phyloP scores from a whole-genome alignment of 2,888 invertebrate genomes.

The Deroplatys truncata region DNA sequence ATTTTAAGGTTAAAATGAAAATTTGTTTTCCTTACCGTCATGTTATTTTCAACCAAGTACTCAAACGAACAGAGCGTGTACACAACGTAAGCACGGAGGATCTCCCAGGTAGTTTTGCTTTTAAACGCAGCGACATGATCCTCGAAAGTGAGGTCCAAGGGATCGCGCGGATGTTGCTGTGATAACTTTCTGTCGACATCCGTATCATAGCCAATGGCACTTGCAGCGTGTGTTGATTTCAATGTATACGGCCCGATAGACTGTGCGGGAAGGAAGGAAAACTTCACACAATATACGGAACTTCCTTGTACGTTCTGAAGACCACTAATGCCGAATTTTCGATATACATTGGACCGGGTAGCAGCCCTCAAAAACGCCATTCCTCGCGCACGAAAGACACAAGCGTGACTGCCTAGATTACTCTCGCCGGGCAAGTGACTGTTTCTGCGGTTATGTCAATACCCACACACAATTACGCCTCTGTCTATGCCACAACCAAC shows the following conservation, averaged over 20 bases:
- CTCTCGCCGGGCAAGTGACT: not conserved
- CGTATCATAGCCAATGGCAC: slow-evolving; percentile 28
- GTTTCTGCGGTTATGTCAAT: not conserved
- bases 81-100: slow-evolving; percentile 84
- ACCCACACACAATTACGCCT: not conserved
- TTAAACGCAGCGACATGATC: slow-evolving; percentile 89
- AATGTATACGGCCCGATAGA: slow-evolving; percentile 37
- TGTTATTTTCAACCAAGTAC: slow-evolving; percentile 86
- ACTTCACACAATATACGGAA: slow-evolving; percentile 35
- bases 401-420: not conserved
- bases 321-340: slow-evolving; percentile 36
- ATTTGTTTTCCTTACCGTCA: slow-evolving; percentile 63
- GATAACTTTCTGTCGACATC: slow-evolving; percentile 25
- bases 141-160: slow-evolving; percentile 79
- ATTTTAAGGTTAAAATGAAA: no score
- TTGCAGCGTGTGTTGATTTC: slow-evolving; percentile 36
- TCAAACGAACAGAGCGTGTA: slow-evolving; percentile 86
- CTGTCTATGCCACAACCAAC: not conserved
- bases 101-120: slow-evolving; percentile 90
- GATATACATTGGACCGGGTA: slow-evolving; percentile 44
- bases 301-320: slow-evolving; percentile 40
- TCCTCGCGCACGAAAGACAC: not conserved
- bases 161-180: slow-evolving; percentile 50
- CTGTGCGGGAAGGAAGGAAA: slow-evolving; percentile 28
- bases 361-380: slow-evolving; percentile 51